Evolutionary conservation across 2,113 vertebrate genomes (phyloP).

Genomic region (Scortum barcoo): DNA sequence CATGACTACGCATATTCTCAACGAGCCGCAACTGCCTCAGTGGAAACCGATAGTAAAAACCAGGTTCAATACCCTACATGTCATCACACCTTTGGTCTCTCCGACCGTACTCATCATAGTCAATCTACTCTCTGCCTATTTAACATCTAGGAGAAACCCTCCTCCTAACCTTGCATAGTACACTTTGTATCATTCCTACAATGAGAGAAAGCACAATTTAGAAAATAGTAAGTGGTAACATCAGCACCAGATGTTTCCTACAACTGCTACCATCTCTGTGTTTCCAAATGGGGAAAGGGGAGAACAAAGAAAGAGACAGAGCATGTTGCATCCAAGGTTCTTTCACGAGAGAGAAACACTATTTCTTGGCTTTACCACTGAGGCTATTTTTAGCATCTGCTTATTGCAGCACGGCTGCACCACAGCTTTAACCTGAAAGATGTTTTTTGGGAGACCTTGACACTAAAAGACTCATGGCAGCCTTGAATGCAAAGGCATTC

Average conservation of each 20-base stretch:
- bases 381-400: constrained; percentile 72
- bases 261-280: constrained; percentile 20
- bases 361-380: constrained; percentile 60
- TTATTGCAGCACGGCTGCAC: constrained; percentile 50
- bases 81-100: constrained; percentile 24
- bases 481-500: constrained; percentile 3
- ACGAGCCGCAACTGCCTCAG: not conserved
- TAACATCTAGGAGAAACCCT: not conserved
- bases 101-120: not conserved
- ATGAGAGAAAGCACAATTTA: not conserved
- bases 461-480: constrained; percentile 16
- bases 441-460: constrained; percentile 34
- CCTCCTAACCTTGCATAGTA: not conserved
- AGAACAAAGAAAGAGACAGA: constrained; percentile 68
- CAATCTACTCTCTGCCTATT: not conserved
- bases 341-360: constrained; percentile 49
- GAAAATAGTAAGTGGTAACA: constrained; percentile 22
- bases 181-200: constrained; percentile 14
- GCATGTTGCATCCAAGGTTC: constrained; percentile 40
- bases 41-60: too few species aligned
- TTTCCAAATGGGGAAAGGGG: constrained; percentile 32
- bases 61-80: not conserved
- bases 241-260: constrained; percentile 32
- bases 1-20: constrained; percentile 54
- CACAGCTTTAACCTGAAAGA: constrained; percentile 52